Evolutionary conservation across 2,797 vertebrate species (phyloP).

Genomic region (Protosalanx chinensis): DNA sequence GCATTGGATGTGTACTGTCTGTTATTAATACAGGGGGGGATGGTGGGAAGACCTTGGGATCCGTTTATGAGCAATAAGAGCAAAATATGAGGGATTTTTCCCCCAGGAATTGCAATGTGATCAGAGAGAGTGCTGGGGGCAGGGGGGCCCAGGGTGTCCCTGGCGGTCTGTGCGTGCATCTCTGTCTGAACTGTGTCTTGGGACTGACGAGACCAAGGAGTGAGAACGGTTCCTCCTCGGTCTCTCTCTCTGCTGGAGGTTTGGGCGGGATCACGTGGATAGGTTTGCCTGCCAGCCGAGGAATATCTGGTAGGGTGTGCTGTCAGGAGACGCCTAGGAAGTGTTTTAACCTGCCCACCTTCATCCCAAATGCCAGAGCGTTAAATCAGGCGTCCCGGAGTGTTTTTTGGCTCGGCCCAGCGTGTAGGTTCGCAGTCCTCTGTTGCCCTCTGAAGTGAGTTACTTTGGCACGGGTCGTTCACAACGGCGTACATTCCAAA

Average conservation of each 20-base stretch:
- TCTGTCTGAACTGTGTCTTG: not conserved
- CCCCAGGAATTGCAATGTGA: not conserved
- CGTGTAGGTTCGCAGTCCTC: conserved; percentile 46
- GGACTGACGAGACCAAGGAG: not conserved
- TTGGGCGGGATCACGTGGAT: conserved; percentile 11
- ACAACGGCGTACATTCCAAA: conserved; percentile 50
- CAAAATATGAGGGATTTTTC: no score
- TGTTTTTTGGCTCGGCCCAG: conserved; percentile 44
- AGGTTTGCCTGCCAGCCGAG: conserved; percentile 42
- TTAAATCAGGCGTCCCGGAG: conserved; percentile 56
- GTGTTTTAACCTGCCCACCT: conserved; percentile 66
- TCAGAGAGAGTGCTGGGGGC: not conserved
- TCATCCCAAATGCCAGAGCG: conserved; percentile 61
- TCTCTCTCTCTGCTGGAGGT: not conserved
- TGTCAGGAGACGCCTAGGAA: conserved; percentile 61
- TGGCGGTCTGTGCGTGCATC: conserved; percentile 3
- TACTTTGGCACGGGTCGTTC: conserved; percentile 51
- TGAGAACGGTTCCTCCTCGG: not conserved
- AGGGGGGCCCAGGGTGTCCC: not conserved
- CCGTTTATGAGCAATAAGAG: not conserved
- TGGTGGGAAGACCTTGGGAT: not conserved
- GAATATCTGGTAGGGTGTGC: conserved; percentile 39
- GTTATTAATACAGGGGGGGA: not conserved
- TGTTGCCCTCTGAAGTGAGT: conserved; percentile 37
- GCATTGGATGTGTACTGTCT: not conserved